phyloP scores from a whole-genome alignment of 2,797 vertebrate species.

The Notamacropus eugenii region DNA sequence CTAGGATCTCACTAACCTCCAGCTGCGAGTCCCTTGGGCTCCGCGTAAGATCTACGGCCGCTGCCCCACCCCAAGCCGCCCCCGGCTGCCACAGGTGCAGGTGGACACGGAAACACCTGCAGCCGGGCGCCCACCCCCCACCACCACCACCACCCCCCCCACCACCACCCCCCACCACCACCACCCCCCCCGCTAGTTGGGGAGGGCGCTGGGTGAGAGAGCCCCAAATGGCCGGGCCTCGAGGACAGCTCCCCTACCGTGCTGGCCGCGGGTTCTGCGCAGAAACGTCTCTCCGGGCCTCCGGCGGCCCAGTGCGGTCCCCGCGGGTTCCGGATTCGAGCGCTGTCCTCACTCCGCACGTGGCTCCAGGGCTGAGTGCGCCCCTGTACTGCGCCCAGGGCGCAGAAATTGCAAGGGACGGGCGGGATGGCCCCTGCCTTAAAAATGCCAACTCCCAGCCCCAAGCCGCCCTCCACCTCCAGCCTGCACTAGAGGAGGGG shows the following conservation, averaged over 20 bases:
- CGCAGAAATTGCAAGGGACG: background rate
- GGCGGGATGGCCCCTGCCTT: background rate
- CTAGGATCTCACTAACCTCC: background rate
- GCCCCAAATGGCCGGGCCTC: background rate
- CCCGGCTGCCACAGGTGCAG: background rate
- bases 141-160: no score
- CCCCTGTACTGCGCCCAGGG: background rate
- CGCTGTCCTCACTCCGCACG: background rate
- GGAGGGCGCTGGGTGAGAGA: background rate
- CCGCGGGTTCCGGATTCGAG: background rate
- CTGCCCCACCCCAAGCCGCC: constrained; percentile 41
- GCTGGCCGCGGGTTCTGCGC: background rate
- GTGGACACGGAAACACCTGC: background rate
- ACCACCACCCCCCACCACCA: no score
- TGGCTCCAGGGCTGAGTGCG: background rate
- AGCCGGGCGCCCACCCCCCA: background rate
- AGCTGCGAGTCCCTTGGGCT: no score
- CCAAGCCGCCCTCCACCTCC: background rate
- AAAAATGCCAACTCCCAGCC: background rate
- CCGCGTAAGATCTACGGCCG: constrained; percentile 18
- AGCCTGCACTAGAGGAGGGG: background rate
- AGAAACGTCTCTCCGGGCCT: background rate
- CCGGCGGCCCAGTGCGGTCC: background rate
- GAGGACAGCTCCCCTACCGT: background rate
- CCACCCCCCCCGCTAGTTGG: no score